A percentile compares a stretch with the other conserved stretches of the same genome.
phyloP scores from a whole-genome alignment of 2,113 vertebrate genomes.

The Channa maculata region DNA sequence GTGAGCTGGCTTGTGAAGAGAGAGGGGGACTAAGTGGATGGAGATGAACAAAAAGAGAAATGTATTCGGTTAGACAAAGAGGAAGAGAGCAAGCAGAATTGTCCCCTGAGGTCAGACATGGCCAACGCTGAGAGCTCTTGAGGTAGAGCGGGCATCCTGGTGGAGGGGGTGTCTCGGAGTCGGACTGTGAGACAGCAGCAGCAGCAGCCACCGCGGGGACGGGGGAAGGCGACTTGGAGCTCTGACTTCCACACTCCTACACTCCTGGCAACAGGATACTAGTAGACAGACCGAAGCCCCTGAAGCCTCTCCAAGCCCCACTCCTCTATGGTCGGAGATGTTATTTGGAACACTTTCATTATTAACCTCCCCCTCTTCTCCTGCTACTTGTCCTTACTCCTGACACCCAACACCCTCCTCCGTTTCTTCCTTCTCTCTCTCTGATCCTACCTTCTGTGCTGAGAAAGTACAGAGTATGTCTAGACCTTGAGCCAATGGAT shows the following conservation, averaged over 20 bases:
- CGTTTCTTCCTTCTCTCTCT: constrained; percentile 30
- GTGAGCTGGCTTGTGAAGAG: constrained; percentile 64
- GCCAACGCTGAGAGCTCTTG: constrained; percentile 37
- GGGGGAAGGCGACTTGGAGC: constrained; percentile 35
- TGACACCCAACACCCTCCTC: constrained; percentile 11
- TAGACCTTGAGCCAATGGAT: constrained; percentile 44
- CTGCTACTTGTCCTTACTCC: constrained; percentile 17
- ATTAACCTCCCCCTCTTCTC: constrained; percentile 58
- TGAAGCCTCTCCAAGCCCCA: constrained; percentile 60
- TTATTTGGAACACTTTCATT: constrained; percentile 72
- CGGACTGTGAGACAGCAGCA: constrained; percentile 57
- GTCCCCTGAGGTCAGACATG: constrained; percentile 58
- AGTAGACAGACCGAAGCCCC: constrained; percentile 57
- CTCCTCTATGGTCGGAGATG: constrained; percentile 51
- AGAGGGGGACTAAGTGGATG: constrained; percentile 42
- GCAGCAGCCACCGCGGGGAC: constrained; percentile 47
- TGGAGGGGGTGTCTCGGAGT: constrained; percentile 36
- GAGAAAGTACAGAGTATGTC: constrained; percentile 44
- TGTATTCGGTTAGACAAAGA: constrained; percentile 58
- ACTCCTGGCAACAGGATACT: constrained; percentile 50
- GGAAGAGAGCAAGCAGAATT: constrained; percentile 13
- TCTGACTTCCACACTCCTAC: constrained; percentile 65
- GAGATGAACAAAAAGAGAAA: constrained; percentile 64
- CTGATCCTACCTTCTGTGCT: constrained; percentile 60
- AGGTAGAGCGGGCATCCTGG: constrained; percentile 29